phyloP scores from a whole-genome alignment of 2,797 vertebrate genomes.

The Sandelia bainsii region DNA sequence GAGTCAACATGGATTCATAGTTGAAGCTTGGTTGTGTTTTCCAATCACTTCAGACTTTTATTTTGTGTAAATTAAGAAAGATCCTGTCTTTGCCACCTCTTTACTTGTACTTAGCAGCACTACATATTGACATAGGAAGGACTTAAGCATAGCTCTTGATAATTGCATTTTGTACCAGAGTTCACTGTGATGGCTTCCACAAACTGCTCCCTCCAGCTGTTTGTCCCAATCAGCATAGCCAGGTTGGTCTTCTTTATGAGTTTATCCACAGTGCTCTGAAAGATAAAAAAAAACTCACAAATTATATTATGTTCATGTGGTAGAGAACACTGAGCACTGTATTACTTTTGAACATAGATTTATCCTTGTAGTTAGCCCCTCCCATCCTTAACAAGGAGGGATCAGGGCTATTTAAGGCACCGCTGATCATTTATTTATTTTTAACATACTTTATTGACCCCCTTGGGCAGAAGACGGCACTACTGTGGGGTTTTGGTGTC shows the following conservation, averaged over 20 bases:
- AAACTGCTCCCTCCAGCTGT: conserved; percentile 98
- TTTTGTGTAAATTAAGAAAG: neutral
- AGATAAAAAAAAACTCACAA: conserved; percentile 7
- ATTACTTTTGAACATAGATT: too few species aligned
- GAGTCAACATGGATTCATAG: neutral
- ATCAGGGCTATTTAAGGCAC: too few species aligned
- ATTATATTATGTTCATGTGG: too few species aligned
- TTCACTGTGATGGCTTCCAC: conserved; percentile 95
- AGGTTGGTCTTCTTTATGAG: conserved; percentile 99
- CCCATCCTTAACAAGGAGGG: too few species aligned
- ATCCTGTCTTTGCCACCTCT: neutral
- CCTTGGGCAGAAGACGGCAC: too few species aligned
- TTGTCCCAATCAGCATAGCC: conserved; percentile 94
- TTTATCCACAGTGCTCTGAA: conserved; percentile 95
- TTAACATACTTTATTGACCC: too few species aligned
- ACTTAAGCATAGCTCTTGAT: neutral
- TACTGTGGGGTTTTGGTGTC: too few species aligned
- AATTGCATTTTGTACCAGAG: conserved; percentile 82
- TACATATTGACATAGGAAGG: neutral
- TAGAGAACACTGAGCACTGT: too few species aligned
- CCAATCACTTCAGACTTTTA: neutral
- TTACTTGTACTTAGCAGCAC: too few species aligned
- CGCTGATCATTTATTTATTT: too few species aligned
- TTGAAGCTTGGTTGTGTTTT: neutral
- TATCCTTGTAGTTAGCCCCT: too few species aligned